A percentile compares a stretch with the other conserved stretches of the same genome.
These are phyloP conservation scores for Nymphalis io DNA, from an alignment of 1,140 invertebrate species.

Conservation along the genomic window DNA sequence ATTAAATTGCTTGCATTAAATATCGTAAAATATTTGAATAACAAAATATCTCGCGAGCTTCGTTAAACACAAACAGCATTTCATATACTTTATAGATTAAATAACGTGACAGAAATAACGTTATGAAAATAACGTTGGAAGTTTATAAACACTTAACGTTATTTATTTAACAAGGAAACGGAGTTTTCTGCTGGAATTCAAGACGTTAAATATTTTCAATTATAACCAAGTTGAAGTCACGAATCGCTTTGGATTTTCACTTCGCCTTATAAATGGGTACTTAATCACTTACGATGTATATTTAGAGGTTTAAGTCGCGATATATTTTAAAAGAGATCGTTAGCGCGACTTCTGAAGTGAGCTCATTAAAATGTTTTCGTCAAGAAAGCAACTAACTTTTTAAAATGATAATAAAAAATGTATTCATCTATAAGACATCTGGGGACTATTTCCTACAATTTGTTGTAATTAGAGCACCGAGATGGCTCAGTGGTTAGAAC, in stretches of 20 bases:
- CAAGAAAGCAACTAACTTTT: too few species aligned
- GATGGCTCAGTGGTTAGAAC: too few species aligned
- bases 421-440: too few species aligned
- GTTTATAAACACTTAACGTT: conserved; percentile 22
- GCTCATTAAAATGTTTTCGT: too few species aligned
- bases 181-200: not conserved
- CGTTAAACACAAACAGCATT: not conserved
- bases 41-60: too few species aligned
- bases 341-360: too few species aligned
- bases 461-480: too few species aligned
- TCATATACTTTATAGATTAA: not conserved
- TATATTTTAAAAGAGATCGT: not conserved
- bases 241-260: not conserved
- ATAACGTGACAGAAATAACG: conserved; percentile 10
- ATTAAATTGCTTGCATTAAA: too few species aligned
- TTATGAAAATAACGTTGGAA: conserved; percentile 2
- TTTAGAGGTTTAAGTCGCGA: not conserved
- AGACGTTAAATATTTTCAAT: conserved; percentile 11
- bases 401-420: too few species aligned
- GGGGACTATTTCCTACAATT: too few species aligned
- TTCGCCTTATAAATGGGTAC: conserved; percentile 1
- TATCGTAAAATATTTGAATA: too few species aligned
- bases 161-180: conserved; percentile 16
- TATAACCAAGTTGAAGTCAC: not conserved
- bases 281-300: conserved; percentile 1